Base-by-base conservation (phyloP, 1,140 invertebrate species). In the Drosophila pruinosa region DNA sequence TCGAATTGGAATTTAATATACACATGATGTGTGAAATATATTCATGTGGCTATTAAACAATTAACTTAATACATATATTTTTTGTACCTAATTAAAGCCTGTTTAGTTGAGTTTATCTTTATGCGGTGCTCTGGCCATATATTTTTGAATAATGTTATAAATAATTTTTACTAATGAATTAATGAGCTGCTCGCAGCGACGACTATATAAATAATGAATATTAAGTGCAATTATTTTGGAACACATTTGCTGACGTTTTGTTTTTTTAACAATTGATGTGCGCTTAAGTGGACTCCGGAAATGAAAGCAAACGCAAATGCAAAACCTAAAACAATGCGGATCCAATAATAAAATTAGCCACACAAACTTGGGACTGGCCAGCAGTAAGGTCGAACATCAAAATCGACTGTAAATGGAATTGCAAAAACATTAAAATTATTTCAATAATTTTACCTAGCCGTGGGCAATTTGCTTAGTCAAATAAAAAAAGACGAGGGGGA, bases 91-190 rank as follows among this genome's bases (percentile, higher is more conserved):
- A 36, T 56, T 56, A 2, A 31, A 24, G 6, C 22, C 22, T 36
- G 47, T 50, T 50, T 50, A 50, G 17, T 41, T 41, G 22, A 5
- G n/a, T 14, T 15, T 24, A 14, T 12, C 28, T 50, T 50, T 7
- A 50, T 47, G 17, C 0, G 17, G 3, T 19, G 17, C 1, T 24
- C 4, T 31, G 14, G 7, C 0, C 24, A 59, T 67, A 74, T 54
- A 43, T 59, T 69, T 72, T 70, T 73, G 48, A 78, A 75, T 72
- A 68, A 75, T 75, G 62, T 72, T 62, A 78, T 75, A 79, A 85
- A 83, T 73, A 76, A 72, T 62, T 62, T 52, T n/a, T 24, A 21
- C 8, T 28, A 41, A 48, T 28, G 24, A 80, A 85, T 74, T 86
- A 80, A 86, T 76, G 64, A 31, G 14, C 56, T 36, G 38, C 48